Base-by-base conservation (phyloP, 1,140 invertebrate genomes). In the Megalopta genalis region DNA sequence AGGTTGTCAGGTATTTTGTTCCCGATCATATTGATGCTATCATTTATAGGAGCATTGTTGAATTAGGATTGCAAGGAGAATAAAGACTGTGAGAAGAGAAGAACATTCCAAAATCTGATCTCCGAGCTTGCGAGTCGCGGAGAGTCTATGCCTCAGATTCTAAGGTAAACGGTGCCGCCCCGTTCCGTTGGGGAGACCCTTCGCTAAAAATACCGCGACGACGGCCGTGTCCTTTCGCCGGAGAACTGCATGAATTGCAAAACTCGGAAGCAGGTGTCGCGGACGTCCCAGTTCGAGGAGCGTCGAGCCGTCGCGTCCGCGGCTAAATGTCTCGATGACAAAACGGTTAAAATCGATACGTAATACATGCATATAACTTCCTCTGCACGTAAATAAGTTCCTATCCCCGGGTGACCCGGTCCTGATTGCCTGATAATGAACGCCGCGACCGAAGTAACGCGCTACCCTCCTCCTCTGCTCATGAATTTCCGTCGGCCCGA, bases 261-360 rank as follows among this genome's bases (percentile, higher is more conserved):
- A 46, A 77, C 39, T 60, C 27, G 42, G 25, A 62, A 62, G n/a
- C 42, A 60, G 25, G 21, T 69, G 65, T 69, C 42, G 54, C 25
- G 25, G 21, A 49, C 52, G 67, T 49, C 37, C 59, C 14, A 73
- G 59, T 52, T 73, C 14, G 59, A n/a, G 54, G 25, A 25, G 25
- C 37, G 59, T 46, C 10, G 14, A 46, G 42, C 14, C 42, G 42
- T 23, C 37, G 57, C 21, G 32, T 39, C 27, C 63, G 39, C 21
- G 21, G 21, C 59, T 63, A 66, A 75, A 75, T 75, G 72, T 75
- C 63, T 37, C 18, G 46, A 42, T 57, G n/a, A 75, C 54, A 62
- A 75, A 75, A 67, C 72, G 16, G 72, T 67, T 67, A 54, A 37
- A 67, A 75, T 75, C 72, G 63, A 75, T 75, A 67, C 27, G 46